phyloP scores from a whole-genome alignment of 2,888 invertebrate genomes.

The Caenorhabditis sp. region DNA sequence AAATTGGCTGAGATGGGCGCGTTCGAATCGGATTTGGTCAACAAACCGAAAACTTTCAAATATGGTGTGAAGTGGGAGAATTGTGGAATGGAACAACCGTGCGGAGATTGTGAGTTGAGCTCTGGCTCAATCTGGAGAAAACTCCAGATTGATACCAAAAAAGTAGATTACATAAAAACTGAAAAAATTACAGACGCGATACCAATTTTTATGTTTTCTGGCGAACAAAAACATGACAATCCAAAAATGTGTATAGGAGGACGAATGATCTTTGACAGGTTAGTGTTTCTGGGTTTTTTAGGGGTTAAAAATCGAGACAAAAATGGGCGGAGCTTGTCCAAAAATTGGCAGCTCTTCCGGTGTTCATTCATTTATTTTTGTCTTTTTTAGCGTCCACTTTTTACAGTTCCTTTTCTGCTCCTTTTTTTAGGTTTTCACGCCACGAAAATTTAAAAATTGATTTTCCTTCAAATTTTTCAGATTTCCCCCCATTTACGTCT shows the following conservation, averaged over 20 bases:
- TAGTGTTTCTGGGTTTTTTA: no score
- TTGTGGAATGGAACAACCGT: constrained; percentile 43
- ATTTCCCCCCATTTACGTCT: no score
- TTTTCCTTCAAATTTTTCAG: no score
- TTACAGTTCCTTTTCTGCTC: not conserved
- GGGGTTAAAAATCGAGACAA: no score
- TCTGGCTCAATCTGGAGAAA: no score
- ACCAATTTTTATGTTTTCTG: constrained; percentile 63
- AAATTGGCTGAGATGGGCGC: constrained; percentile 44
- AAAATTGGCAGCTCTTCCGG: no score
- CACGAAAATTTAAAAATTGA: no score
- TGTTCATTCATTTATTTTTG: no score
- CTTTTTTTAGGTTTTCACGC: no score
- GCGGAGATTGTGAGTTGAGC: constrained; percentile 36
- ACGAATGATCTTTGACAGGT: constrained; percentile 61
- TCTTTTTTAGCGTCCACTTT: no score
- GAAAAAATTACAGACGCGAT: constrained; percentile 33
- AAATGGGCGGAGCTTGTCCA: no score
- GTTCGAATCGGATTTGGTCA: not conserved
- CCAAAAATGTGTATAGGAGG: constrained; percentile 75
- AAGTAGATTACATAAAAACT: not conserved
- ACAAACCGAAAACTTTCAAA: constrained; percentile 20
- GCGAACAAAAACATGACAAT: constrained; percentile 73
- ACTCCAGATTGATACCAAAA: not conserved
- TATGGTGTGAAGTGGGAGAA: constrained; percentile 42